Conservation (phyloP, 1,140 invertebrate genomes). For the Dendrolimus punctatus region DNA sequence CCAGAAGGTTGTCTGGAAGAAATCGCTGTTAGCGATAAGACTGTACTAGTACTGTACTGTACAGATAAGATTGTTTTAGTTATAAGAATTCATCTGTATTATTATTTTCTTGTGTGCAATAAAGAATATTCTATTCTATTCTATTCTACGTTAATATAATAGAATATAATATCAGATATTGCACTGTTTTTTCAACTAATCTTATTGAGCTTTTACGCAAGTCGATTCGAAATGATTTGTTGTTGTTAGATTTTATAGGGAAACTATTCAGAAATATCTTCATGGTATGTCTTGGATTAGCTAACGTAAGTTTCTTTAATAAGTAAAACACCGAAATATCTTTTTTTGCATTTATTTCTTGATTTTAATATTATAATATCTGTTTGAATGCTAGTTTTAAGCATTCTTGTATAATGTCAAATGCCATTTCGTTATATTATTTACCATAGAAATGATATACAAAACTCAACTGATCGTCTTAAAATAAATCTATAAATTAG, state of each 20-base stretch:
- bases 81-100: no score
- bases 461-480: constrained; percentile 65
- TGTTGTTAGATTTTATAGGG: constrained; percentile 3
- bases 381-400: constrained; percentile 54
- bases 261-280: background rate
- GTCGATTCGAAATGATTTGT: background rate
- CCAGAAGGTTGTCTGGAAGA: no score
- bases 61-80: no score
- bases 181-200: no score
- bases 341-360: constrained; percentile 62
- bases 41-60: no score
- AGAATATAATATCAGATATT: no score
- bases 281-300: no score
- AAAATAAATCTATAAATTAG: constrained; percentile 43
- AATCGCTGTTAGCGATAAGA: no score
- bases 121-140: no score
- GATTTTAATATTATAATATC: constrained; percentile 63
- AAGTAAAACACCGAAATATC: constrained; percentile 35
- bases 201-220: no score
- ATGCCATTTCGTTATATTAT: constrained; percentile 55
- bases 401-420: constrained; percentile 60
- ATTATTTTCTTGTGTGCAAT: no score
- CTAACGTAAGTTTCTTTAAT: background rate
- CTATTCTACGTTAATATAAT: no score
- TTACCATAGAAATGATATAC: constrained; percentile 64